Percentiles rank a stretch among this genome's conserved stretches.
Conservation (phyloP, 2,888 invertebrate species). For the Platynereis dumerilii region DNA sequence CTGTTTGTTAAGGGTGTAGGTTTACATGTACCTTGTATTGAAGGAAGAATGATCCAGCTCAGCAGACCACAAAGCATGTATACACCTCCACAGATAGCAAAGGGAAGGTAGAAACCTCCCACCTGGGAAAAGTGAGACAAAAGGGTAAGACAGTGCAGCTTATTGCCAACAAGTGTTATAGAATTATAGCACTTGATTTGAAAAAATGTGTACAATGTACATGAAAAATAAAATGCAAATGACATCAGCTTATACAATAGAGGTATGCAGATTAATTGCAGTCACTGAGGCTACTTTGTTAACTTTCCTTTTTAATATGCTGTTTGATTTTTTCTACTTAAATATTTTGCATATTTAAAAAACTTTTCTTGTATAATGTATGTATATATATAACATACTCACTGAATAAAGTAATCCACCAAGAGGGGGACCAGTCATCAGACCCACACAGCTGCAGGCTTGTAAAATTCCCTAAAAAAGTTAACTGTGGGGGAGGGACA, state of each 20-base stretch:
- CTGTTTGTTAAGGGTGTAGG: too few species aligned
- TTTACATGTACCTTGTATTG: constrained; percentile 24
- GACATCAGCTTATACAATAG: constrained; percentile 1
- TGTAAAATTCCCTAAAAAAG: constrained; percentile 24
- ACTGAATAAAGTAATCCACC: constrained; percentile 23
- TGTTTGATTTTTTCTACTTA: too few species aligned
- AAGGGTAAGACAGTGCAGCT: too few species aligned
- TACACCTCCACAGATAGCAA: constrained; percentile 19
- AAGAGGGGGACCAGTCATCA: constrained; percentile 24
- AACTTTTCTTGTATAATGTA: neutral
- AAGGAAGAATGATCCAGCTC: constrained; percentile 14
- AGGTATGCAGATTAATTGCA: neutral
- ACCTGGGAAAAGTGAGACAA: constrained; percentile 9
- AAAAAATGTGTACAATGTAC: too few species aligned
- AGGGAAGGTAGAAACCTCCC: constrained; percentile 20
- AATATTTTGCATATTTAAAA: too few species aligned
- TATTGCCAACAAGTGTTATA: too few species aligned
- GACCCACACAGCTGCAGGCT: constrained; percentile 22
- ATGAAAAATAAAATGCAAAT: neutral
- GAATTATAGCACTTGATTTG: too few species aligned
- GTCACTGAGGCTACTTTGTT: too few species aligned
- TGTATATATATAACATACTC: constrained; percentile 11
- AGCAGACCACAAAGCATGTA: constrained; percentile 21
- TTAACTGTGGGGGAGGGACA: too few species aligned
- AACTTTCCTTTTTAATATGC: too few species aligned